Percentiles rank a stretch among this genome's conserved stretches.
Conservation (phyloP, 2,888 invertebrate species). For the Neoitamus cyanurus region DNA sequence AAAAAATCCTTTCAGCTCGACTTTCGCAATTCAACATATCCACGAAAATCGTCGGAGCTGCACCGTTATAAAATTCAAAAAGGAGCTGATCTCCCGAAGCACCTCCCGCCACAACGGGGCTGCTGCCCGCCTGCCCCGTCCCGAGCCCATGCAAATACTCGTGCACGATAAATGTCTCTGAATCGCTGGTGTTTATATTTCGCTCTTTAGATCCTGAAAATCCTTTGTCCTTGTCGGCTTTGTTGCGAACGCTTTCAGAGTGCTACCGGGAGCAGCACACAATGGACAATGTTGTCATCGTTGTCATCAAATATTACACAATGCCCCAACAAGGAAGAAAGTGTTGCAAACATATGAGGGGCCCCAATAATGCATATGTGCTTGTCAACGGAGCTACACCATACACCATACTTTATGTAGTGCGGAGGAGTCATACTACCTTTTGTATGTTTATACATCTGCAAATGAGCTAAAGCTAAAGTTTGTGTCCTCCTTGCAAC, state of each 20-base stretch:
- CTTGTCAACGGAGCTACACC: background rate
- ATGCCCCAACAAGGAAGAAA: slow-evolving; percentile 17
- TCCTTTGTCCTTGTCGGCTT: slow-evolving; percentile 27
- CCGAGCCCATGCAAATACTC: background rate
- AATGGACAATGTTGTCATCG: slow-evolving; percentile 37
- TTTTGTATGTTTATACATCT: slow-evolving; percentile 4
- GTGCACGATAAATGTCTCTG: background rate
- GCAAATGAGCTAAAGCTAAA: background rate
- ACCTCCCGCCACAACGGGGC: background rate
- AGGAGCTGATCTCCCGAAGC: background rate
- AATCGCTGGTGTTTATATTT: slow-evolving; percentile 30
- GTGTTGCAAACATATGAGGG: slow-evolving; percentile 32
- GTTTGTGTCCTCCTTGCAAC: background rate
- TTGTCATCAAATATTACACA: slow-evolving; percentile 41
- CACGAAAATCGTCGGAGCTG: background rate
- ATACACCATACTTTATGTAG: too few species aligned
- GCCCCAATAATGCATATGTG: slow-evolving; percentile 15
- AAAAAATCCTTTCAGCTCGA: background rate
- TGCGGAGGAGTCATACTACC: too few species aligned
- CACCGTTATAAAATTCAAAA: background rate
- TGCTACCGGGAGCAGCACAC: background rate
- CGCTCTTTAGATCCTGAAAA: slow-evolving; percentile 10
- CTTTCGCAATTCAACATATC: background rate
- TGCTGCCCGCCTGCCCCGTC: background rate
- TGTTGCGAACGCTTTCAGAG: slow-evolving; percentile 12